A percentile compares a stretch with the other conserved stretches of the same genome.
These are phyloP conservation scores for Cotesia typhae DNA, from an alignment of 1,140 invertebrate species.

Conservation along the genomic window DNA sequence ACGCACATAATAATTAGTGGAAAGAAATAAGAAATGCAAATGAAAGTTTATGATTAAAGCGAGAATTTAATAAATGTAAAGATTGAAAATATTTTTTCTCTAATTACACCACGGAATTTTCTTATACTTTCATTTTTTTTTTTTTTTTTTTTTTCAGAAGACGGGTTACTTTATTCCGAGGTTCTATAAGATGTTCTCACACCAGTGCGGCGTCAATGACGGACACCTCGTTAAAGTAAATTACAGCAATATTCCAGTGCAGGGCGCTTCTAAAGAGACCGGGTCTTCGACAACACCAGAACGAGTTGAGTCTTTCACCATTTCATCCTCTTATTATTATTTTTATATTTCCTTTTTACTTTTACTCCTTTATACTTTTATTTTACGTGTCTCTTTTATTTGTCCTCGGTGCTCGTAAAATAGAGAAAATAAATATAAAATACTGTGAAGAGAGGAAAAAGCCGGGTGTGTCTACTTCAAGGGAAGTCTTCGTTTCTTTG, in stretches of 20 bases:
- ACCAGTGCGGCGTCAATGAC: conserved; percentile 14
- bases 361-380: neutral
- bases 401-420: neutral
- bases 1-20: too few relatives aligned
- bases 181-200: neutral
- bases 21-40: too few relatives aligned
- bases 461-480: neutral
- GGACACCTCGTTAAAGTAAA: conserved; percentile 33
- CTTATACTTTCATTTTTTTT: too few relatives aligned
- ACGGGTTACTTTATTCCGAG: too few relatives aligned
- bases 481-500: neutral
- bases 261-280: conserved; percentile 1
- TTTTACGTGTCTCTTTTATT: neutral
- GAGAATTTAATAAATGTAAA: too few relatives aligned
- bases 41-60: too few relatives aligned
- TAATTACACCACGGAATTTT: too few relatives aligned
- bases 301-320: neutral
- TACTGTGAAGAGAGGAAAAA: neutral
- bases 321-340: conserved; percentile 9
- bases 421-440: neutral
- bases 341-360: neutral
- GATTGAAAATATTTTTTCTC: too few relatives aligned
- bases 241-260: conserved; percentile 25
- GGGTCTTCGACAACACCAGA: conserved; percentile 7
- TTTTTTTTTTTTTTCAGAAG: too few relatives aligned